Conservation (phyloP, 2,797 vertebrate species). For the Ateles fusciceps region DNA sequence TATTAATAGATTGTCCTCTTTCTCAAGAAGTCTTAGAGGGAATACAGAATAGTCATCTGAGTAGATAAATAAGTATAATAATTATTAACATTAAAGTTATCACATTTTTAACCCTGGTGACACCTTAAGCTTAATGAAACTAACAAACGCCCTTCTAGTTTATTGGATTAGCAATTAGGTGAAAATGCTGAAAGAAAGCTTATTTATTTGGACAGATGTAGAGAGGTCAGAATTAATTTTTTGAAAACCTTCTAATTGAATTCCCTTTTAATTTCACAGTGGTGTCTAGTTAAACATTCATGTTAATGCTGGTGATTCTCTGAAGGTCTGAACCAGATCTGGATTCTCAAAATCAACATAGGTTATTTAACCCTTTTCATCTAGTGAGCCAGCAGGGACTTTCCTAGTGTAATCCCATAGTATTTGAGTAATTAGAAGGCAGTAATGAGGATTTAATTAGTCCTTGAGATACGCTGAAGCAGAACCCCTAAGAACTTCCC, state of each 20-base stretch:
- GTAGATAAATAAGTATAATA: conserved; percentile 71
- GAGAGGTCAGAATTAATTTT: conserved; percentile 88
- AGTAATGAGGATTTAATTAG: conserved; percentile 88
- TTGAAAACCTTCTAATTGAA: conserved; percentile 87
- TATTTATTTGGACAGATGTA: conserved; percentile 88
- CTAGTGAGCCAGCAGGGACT: conserved; percentile 82
- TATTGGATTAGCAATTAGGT: conserved; percentile 82
- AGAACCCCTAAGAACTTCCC: conserved; percentile 82
- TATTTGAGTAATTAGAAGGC: conserved; percentile 86
- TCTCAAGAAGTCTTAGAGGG: neutral
- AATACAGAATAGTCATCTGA: neutral
- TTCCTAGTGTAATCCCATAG: conserved; percentile 80
- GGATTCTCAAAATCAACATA: conserved; percentile 83
- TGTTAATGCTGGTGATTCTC: conserved; percentile 84
- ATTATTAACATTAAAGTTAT: conserved; percentile 77
- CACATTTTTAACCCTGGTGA: conserved; percentile 80
- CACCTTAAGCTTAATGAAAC: conserved; percentile 81
- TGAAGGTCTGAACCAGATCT: conserved; percentile 82
- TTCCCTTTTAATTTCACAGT: conserved; percentile 86
- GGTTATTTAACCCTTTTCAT: conserved; percentile 87
- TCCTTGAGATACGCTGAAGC: conserved; percentile 84
- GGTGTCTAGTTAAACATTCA: conserved; percentile 86
- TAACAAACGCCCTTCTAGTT: conserved; percentile 80
- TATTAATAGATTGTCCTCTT: neutral
- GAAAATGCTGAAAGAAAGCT: conserved; percentile 82